Base-by-base conservation (phyloP, 2,113 vertebrate species). In the Antigone vipio region DNA sequence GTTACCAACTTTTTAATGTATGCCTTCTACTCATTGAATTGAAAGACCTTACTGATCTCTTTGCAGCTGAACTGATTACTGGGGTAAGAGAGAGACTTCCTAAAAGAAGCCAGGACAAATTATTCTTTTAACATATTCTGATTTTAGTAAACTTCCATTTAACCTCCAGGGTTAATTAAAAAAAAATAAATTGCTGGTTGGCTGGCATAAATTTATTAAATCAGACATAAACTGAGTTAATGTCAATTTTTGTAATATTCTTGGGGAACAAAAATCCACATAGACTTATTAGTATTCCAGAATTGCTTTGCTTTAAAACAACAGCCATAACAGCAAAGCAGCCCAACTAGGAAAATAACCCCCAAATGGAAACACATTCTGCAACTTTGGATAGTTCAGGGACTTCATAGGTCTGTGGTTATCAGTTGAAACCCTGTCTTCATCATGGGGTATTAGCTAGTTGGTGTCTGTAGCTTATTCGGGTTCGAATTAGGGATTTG, bases 11-110 rank as follows among this genome's bases (percentile, higher is more conserved):
- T 95, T 96, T 88, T 91, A 92, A 97, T 94, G 64, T 63, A 86
- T 92, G 88, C 85, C 64, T 95, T 93, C 52, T 88, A 68, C 49
- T 95, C 77, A 74, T 45, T 87, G 88, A 85, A 94, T 95, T 76
- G 92, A 83, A 95, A 93, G 95, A 94, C 91, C 83, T 95, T 96
- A 97, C 92, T 94, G 94, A 95, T 95, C 85, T 93, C 88, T 88
- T 91, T 87, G 67, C 85, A 94, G 91, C 73, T 92, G 90, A 85
- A 84, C 76, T 89, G 95, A 74, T 95, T 96, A 91, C 80, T 95
- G 95, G 95, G 92, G 77, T 92, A 97, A 97, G 88, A 90, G 52
- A 92, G 49, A 90, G 63, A 47, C 58, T 87, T 90, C 29, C 62
- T 95, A 83, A 92, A 89, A 92, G 68, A 94, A 95, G 77, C 62